Evolutionary conservation across 2,888 invertebrate species (phyloP).

Genomic region (Dioctria rufipes): DNA sequence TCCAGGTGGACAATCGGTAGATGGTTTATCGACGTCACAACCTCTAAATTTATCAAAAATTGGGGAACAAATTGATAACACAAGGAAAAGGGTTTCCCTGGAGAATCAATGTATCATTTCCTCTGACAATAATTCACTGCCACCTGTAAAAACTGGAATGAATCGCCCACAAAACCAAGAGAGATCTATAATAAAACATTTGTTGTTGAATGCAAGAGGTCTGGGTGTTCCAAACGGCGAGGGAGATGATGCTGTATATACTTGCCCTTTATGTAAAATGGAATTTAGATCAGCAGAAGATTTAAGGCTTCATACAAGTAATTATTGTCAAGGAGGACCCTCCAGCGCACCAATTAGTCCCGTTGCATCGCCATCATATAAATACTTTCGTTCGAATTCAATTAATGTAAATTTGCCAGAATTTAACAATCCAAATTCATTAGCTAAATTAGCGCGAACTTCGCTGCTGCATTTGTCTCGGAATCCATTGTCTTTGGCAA

Average conservation of each 20-base stretch:
- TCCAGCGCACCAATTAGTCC: constrained; percentile 70
- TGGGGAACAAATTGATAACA: constrained; percentile 67
- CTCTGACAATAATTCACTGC: constrained; percentile 64
- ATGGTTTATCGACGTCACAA: constrained; percentile 65
- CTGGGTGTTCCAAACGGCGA: constrained; percentile 73
- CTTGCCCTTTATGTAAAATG: constrained; percentile 84
- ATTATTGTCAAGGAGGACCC: constrained; percentile 83
- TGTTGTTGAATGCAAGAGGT: constrained; percentile 80
- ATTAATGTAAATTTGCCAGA: constrained; percentile 75
- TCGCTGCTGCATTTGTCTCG: constrained; percentile 69
- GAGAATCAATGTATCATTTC: constrained; percentile 72
- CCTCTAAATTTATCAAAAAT: constrained; percentile 72
- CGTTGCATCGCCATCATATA: constrained; percentile 69
- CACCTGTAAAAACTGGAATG: constrained; percentile 1
- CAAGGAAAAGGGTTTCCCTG: constrained; percentile 75
- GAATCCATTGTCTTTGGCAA: constrained; percentile 66
- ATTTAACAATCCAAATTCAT: constrained; percentile 70
- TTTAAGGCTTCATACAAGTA: constrained; percentile 83
- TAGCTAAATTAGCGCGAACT: constrained; percentile 68
- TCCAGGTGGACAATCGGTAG: constrained; percentile 8
- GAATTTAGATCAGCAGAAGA: constrained; percentile 86
- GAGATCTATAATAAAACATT: constrained; percentile 83
- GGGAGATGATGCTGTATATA: constrained; percentile 77
- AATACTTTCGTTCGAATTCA: constrained; percentile 76
- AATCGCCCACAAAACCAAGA: constrained; percentile 74